These are phyloP conservation scores for Heliconius melpomene DNA, from an alignment of 1,140 invertebrate species.

Conservation along the genomic window DNA sequence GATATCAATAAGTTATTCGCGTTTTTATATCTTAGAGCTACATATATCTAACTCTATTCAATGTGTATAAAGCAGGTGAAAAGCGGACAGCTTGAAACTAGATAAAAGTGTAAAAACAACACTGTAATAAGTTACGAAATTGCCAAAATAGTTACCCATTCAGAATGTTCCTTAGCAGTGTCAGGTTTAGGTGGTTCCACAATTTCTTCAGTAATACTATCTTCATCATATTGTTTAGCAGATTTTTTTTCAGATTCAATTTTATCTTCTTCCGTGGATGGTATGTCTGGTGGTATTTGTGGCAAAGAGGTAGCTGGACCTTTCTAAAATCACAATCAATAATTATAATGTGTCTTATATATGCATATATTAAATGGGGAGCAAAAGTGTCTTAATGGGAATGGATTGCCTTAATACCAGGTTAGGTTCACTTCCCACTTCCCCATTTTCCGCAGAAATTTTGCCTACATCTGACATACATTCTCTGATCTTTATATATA, in stretches of 20 bases:
- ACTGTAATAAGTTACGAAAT: neutral
- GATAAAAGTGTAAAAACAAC: too few species aligned
- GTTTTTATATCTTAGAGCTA: neutral
- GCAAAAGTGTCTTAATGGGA: too few species aligned
- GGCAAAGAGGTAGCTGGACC: conserved; percentile 31
- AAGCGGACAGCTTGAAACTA: too few species aligned
- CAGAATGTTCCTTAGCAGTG: conserved; percentile 50
- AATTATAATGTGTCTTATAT: neutral
- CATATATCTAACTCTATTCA: too few species aligned
- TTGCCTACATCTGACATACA: too few species aligned
- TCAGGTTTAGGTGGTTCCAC: conserved; percentile 53
- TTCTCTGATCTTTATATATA: too few species aligned
- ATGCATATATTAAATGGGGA: too few species aligned
- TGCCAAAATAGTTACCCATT: conserved; percentile 54
- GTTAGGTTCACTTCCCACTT: too few species aligned
- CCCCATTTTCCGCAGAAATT: too few species aligned
- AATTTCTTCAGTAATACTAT: conserved; percentile 61
- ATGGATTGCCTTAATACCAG: too few species aligned
- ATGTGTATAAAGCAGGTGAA: too few species aligned
- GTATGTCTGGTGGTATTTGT: conserved; percentile 38
- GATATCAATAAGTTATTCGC: neutral
- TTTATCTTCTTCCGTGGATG: conserved; percentile 11
- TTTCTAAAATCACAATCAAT: conserved; percentile 41
- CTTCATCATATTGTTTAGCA: conserved; percentile 46
- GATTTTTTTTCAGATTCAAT: conserved; percentile 36